Evolutionary conservation across 2,797 vertebrate genomes (phyloP).

Genomic region (Eulemur albifrons): DNA sequence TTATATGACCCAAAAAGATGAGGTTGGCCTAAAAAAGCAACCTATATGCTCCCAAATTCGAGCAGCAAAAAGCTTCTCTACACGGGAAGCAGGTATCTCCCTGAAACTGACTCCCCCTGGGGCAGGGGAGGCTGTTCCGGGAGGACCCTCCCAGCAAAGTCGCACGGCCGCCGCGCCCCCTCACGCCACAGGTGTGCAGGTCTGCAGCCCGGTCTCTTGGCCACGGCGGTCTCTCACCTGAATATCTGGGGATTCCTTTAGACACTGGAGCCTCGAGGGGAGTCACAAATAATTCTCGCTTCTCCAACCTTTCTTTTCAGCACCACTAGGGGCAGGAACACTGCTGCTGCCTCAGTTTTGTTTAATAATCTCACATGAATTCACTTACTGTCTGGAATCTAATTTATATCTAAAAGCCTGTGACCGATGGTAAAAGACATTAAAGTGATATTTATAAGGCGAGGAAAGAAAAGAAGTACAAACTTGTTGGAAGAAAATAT

Average conservation of each 20-base stretch:
- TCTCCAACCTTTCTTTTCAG: not conserved
- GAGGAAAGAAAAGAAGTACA: not conserved
- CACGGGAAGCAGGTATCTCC: not conserved
- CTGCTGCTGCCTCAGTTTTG: not conserved
- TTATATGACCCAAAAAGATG: not conserved
- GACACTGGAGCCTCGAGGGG: not conserved
- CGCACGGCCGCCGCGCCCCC: rapidly evolving
- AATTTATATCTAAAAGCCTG: not conserved
- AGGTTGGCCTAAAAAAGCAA: not conserved
- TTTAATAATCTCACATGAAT: not conserved
- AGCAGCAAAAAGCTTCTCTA: not conserved
- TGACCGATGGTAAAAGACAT: not conserved
- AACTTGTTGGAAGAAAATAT: not conserved
- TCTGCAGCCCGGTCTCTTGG: not conserved
- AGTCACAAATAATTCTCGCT: rapidly evolving
- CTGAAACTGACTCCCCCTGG: not conserved
- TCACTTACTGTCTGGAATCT: not conserved
- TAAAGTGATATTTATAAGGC: not conserved
- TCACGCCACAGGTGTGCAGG: rapidly evolving
- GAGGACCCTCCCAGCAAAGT: not conserved
- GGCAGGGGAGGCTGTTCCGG: not conserved
- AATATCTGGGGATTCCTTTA: not conserved
- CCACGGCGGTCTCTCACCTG: not conserved
- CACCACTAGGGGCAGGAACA: rapidly evolving
- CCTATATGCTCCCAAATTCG: not conserved